Percentiles rank a stretch among this genome's conserved stretches.
phyloP scores from a whole-genome alignment of 2,113 vertebrate species.

The Cathartes aura region DNA sequence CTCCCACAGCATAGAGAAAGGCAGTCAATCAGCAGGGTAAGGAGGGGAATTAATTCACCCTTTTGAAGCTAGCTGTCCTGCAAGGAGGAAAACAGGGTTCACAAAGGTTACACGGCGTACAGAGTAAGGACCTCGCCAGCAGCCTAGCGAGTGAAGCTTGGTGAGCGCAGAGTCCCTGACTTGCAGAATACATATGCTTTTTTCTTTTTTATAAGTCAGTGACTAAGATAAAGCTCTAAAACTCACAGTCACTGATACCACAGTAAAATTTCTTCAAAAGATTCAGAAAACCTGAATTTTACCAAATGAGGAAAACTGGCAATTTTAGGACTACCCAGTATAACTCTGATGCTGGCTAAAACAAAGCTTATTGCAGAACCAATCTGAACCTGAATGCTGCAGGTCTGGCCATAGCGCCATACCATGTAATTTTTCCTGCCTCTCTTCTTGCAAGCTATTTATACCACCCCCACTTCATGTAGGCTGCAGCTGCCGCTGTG shows the following conservation, averaged over 20 bases:
- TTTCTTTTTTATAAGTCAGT: background rate
- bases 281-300: background rate
- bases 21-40: background rate
- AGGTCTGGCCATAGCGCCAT: background rate
- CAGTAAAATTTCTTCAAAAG: background rate
- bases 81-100: background rate
- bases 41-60: background rate
- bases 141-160: background rate
- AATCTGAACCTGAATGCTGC: background rate
- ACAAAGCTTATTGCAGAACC: background rate
- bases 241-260: background rate
- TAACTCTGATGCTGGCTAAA: background rate
- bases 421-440: background rate
- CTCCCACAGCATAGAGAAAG: background rate
- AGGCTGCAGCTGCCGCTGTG: slow-evolving; percentile 43
- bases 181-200: background rate
- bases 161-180: background rate
- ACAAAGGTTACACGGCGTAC: background rate
- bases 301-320: background rate
- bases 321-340: background rate
- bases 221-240: background rate
- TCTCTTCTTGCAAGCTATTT: slow-evolving; percentile 32
- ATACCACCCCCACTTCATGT: background rate
- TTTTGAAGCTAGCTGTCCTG: background rate
- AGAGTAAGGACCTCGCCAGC: background rate